phyloP scores from a whole-genome alignment of 2,888 invertebrate genomes.

The Sphecodes monilicornis region DNA sequence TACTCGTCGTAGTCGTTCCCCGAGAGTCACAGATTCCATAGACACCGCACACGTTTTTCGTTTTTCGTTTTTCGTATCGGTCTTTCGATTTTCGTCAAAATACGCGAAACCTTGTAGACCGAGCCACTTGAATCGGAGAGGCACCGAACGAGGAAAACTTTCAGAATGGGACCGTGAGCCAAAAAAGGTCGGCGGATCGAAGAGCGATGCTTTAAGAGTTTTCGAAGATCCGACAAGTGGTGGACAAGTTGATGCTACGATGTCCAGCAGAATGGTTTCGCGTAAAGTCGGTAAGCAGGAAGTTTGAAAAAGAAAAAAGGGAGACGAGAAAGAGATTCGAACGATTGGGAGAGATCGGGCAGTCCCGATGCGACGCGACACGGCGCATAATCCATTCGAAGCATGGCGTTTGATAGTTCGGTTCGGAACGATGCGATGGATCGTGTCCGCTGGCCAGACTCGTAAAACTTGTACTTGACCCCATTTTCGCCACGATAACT shows the following conservation, averaged over 20 bases:
- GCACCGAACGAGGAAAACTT: neutral
- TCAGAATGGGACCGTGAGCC: neutral
- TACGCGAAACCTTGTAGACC: neutral
- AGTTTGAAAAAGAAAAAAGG: no score
- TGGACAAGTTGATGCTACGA: neutral
- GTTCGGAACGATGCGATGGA: conserved; percentile 2
- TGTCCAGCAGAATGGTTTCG: neutral
- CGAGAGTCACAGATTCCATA: neutral
- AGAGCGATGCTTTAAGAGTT: neutral
- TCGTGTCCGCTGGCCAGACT: conserved; percentile 35
- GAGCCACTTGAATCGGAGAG: no score
- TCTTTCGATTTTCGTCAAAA: neutral
- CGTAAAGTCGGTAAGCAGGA: neutral
- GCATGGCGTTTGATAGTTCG: neutral
- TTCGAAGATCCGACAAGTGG: neutral
- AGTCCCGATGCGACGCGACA: neutral
- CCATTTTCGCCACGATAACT: conserved; percentile 57
- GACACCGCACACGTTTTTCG: neutral
- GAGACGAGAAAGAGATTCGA: no score
- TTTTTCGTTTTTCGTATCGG: neutral
- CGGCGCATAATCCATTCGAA: conserved; percentile 3
- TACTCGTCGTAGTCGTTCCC: conserved; percentile 3
- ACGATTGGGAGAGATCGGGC: neutral
- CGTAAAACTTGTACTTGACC: conserved; percentile 65
- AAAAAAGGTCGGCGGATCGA: no score